Conservation (phyloP, 2,888 invertebrate genomes). For the Acheta domesticus region DNA sequence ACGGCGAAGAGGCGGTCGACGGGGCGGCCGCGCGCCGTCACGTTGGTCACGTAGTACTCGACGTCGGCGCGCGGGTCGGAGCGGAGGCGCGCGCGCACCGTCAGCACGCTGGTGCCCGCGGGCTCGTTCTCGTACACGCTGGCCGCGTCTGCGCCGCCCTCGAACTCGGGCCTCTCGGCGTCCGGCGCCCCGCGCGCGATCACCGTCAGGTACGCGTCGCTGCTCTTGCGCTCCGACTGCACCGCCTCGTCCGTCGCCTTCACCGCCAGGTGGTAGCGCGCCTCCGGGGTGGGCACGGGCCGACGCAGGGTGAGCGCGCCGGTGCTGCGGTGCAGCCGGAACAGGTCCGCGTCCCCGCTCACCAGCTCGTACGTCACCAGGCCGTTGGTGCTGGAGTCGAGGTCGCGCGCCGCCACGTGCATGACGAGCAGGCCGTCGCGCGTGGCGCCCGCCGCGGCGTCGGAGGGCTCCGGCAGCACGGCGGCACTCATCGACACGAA, state of each 20-base stretch:
- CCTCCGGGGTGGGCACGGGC: conserved; percentile 49
- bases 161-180: conserved; percentile 54
- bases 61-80: conserved; percentile 58
- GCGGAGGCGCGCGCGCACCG: conserved; percentile 53
- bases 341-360: conserved; percentile 67
- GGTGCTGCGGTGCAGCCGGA: conserved; percentile 74
- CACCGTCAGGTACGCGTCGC: conserved; percentile 81
- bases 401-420: conserved; percentile 77
- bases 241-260: conserved; percentile 91
- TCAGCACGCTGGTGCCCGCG: conserved; percentile 78
- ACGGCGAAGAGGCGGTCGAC: conserved; percentile 89
- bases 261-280: conserved; percentile 74
- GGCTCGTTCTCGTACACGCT: conserved; percentile 87
- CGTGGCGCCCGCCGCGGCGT: conserved; percentile 49
- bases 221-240: conserved; percentile 79
- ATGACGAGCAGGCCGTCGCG: conserved; percentile 57
- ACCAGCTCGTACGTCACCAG: conserved; percentile 86
- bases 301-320: conserved; percentile 68
- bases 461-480: conserved; percentile 56
- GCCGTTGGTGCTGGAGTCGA: conserved; percentile 89
- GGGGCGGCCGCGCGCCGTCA: conserved; percentile 59
- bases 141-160: conserved; percentile 66
- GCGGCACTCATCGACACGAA: conserved; percentile 91
- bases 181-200: conserved; percentile 58
- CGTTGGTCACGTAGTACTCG: conserved; percentile 82